Evolutionary conservation across 1,140 invertebrate genomes (phyloP).

Genomic region (Pachypsylla venusta): DNA sequence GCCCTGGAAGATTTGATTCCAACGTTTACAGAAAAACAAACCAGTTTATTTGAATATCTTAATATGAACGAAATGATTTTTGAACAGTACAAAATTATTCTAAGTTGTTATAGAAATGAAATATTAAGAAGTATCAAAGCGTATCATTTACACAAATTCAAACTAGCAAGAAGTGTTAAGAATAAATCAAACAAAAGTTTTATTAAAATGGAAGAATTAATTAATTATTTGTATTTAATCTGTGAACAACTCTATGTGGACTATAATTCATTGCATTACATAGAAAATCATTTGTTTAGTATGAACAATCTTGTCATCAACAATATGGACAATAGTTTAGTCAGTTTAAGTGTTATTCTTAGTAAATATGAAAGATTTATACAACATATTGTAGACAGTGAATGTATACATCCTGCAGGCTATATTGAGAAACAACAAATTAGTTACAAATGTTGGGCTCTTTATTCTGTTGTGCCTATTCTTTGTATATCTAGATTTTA

Average conservation of each 20-base stretch:
- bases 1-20: neutral
- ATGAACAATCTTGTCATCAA: neutral
- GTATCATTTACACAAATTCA: neutral
- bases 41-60: neutral
- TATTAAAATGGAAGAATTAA: neutral
- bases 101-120: neutral
- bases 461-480: too few relatives aligned
- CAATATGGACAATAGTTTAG: neutral
- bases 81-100: neutral
- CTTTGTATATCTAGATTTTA: too few relatives aligned
- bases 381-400: neutral
- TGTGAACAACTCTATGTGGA: neutral
- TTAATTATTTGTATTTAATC: neutral
- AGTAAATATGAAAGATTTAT: constrained; percentile 5
- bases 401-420: neutral
- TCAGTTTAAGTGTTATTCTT: neutral
- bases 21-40: neutral
- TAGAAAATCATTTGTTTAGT: neutral
- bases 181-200: neutral
- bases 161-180: neutral
- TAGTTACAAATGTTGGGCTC: too few relatives aligned
- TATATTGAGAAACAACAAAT: neutral
- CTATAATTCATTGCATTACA: neutral
- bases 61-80: neutral
- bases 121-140: neutral